These are phyloP conservation scores for Pangasianodon hypophthalmus DNA, from an alignment of 2,113 vertebrate genomes.

Conservation along the genomic window DNA sequence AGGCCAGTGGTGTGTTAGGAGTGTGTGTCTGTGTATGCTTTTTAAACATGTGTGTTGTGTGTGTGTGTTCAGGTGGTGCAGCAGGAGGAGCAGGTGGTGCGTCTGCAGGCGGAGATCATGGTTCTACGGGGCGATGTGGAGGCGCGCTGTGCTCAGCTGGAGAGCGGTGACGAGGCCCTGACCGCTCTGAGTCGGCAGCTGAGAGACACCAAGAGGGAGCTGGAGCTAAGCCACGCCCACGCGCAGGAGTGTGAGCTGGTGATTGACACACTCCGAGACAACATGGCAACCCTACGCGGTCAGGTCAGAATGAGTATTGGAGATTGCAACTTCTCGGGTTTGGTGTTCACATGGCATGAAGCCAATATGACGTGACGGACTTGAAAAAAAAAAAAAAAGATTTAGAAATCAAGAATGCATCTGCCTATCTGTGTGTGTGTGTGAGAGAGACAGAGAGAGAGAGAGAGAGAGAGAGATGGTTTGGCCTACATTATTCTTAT, in stretches of 20 bases:
- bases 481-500: no score
- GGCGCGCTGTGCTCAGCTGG: constrained; percentile 62
- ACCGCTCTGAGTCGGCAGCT: constrained; percentile 66
- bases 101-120: constrained; percentile 56
- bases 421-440: no score
- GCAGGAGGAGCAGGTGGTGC: constrained; percentile 52
- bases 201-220: constrained; percentile 60
- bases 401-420: no score
- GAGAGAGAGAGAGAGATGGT: no score
- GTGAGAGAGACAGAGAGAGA: no score
- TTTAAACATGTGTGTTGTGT: neutral
- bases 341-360: neutral
- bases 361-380: neutral
- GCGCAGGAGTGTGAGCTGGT: constrained; percentile 67
- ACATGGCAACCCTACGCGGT: constrained; percentile 54
- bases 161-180: constrained; percentile 61
- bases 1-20: neutral
- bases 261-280: constrained; percentile 65
- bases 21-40: neutral
- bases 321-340: neutral
- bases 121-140: constrained; percentile 60
- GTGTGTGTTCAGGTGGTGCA: constrained; percentile 49
- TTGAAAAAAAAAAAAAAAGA: neutral
- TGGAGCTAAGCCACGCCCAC: constrained; percentile 65
- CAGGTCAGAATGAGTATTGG: constrained; percentile 45